These are phyloP conservation scores for Numenius arquata DNA, from an alignment of 2,113 vertebrate genomes.

Conservation along the genomic window DNA sequence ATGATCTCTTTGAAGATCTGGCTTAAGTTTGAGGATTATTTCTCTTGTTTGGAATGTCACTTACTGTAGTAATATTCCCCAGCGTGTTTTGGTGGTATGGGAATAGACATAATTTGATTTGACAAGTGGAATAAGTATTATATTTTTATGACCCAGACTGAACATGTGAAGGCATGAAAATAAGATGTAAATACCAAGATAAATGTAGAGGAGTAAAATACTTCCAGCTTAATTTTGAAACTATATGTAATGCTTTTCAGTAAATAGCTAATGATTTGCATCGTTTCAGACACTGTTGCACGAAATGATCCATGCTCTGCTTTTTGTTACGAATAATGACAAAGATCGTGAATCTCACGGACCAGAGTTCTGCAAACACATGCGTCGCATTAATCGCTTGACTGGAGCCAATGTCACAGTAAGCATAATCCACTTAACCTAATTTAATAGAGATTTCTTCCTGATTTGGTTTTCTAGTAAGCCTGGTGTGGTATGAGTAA, in stretches of 20 bases:
- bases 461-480: background rate
- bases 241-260: background rate
- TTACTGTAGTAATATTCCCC: background rate
- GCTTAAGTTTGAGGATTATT: background rate
- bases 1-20: background rate
- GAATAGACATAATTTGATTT: background rate
- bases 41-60: background rate
- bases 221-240: background rate
- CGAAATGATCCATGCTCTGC: conserved; percentile 97
- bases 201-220: background rate
- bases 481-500: background rate
- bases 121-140: background rate
- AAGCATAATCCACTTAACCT: background rate
- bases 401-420: conserved; percentile 91
- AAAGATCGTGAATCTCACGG: conserved; percentile 90
- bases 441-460: background rate
- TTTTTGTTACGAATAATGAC: conserved; percentile 95
- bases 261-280: background rate
- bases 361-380: conserved; percentile 95
- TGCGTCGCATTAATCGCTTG: conserved; percentile 88
- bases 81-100: background rate
- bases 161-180: background rate
- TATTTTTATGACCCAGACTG: background rate
- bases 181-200: background rate
- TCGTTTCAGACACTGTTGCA: conserved; percentile 90